Conservation (phyloP, 1,140 invertebrate genomes). For the Orius laevigatus region DNA sequence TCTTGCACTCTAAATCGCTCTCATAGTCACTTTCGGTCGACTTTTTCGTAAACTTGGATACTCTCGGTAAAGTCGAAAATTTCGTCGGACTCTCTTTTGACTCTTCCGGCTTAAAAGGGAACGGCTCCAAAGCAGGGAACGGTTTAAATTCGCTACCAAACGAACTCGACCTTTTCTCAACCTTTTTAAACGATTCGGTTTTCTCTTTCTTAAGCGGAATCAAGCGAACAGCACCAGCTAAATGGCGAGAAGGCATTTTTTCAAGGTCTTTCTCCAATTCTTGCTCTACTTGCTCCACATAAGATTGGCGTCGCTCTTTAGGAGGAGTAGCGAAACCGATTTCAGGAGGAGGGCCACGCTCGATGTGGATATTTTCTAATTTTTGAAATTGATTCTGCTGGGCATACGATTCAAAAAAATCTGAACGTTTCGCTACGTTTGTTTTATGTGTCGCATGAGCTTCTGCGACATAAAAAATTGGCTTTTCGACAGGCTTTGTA, state of each 20-base stretch:
- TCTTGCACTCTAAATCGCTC: conserved; percentile 42
- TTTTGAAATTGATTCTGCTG: conserved; percentile 9
- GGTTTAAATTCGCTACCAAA: conserved; percentile 23
- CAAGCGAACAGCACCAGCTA: conserved; percentile 33
- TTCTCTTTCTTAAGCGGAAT: conserved; percentile 27
- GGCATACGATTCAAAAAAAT: conserved; percentile 5
- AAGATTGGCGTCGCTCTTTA: conserved; percentile 30
- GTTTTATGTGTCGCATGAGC: conserved; percentile 18
- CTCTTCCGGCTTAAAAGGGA: conserved; percentile 31
- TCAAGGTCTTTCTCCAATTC: conserved; percentile 35
- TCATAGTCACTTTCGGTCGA: conserved; percentile 53
- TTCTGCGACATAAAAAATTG: conserved; percentile 20
- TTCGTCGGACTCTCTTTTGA: conserved; percentile 24
- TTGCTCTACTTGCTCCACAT: conserved; percentile 40
- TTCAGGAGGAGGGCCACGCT: conserved; percentile 45
- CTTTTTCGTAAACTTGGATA: conserved; percentile 42
- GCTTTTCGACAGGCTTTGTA: conserved; percentile 27
- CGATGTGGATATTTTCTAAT: conserved; percentile 23
- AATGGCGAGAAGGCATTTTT: conserved; percentile 33
- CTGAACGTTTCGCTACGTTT: conserved; percentile 8
- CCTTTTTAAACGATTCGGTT: conserved; percentile 12
- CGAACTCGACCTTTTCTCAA: conserved; percentile 14
- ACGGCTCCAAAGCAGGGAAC: conserved; percentile 33
- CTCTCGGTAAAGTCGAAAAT: conserved; percentile 33
- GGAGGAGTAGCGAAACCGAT: conserved; percentile 37